Evolutionary conservation across 2,888 invertebrate species (phyloP), one percentile per base, ranked within the genome.

Genomic region (Sipha maydis): DNA sequence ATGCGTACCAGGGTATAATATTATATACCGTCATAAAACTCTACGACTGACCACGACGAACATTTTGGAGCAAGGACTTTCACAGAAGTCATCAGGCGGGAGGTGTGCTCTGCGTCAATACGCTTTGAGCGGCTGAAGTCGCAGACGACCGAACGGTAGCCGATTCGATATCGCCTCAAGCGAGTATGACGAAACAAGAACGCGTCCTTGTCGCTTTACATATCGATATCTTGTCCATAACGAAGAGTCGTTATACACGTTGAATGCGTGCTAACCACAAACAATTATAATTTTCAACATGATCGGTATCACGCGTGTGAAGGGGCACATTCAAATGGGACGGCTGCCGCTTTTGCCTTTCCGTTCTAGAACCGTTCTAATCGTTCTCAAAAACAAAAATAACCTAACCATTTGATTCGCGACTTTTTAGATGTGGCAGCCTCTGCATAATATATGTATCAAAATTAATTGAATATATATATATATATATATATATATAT

Each of bases 21-120:
- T 56, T 56, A 41, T 56, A 19, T 8, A 41, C 41, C 11, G 19
- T 19, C 56, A 56, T 56, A 8, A 21, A 56, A 19, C 19, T 25
- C 61, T 25, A 21, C 25, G 61, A 61, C 4, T 25, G 34, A 73
- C 28, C 73, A 31, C 31, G 11, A 73, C 31, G 73, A 34, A 76
- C 31, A 76, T 76, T 38, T 76, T 21, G 76, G 76, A 76, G 76
- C 76, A 76, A 76, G 76, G 76, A 76, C 25, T 76, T 73, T 19
- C 25, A 14, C 48, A 48, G 25, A 25, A 21, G 41, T 19, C 48
- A 14, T 14, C 11, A 3, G 61, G 21, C 19, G 31, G 38, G 38
- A 76, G 76, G 38, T 25, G 76, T 21, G 76, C 25, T 25, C 14
- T 31, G 38, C 31, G 61, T 25, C 31, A 38, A 41, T 61, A 61